Evolutionary conservation across 2,888 invertebrate species (phyloP).

Genomic region (Rhogogaster chlorosoma): DNA sequence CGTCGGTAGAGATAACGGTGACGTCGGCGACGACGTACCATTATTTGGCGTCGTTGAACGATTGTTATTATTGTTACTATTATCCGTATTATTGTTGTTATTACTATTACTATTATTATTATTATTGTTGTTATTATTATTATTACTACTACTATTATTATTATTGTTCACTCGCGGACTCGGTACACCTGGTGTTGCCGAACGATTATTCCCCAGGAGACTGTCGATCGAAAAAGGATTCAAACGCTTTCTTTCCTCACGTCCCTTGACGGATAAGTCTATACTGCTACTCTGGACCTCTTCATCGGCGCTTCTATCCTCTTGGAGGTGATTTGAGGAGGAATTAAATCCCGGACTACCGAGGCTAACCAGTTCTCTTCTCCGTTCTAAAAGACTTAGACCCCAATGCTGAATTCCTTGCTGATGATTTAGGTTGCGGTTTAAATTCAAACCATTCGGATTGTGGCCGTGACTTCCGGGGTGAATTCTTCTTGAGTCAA

Average conservation of each 20-base stretch:
- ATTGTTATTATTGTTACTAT: conserved; percentile 62
- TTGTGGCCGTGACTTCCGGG: conserved; percentile 61
- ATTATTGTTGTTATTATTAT: conserved; percentile 60
- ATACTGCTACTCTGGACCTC: conserved; percentile 76
- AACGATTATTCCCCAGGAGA: conserved; percentile 80
- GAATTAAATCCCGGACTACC: conserved; percentile 63
- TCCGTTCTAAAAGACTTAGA: conserved; percentile 78
- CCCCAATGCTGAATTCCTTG: conserved; percentile 75
- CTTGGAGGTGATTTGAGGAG: conserved; percentile 57
- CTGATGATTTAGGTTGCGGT: conserved; percentile 72
- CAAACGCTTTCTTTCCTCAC: conserved; percentile 83
- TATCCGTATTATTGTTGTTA: conserved; percentile 60
- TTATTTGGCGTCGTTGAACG: conserved; percentile 69
- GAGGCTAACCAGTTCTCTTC: conserved; percentile 75
- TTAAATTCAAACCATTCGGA: conserved; percentile 66
- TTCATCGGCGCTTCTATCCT: conserved; percentile 66
- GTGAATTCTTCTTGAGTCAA: conserved; percentile 52
- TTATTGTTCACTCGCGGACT: conserved; percentile 35
- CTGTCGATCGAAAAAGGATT: conserved; percentile 96
- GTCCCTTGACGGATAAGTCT: conserved; percentile 78
- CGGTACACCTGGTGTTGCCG: conserved; percentile 60
- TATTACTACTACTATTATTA: conserved; percentile 49
- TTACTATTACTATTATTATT: conserved; percentile 51
- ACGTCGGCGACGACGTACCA: conserved; percentile 64
- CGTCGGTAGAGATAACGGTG: conserved; percentile 71